A percentile compares a stretch with the other conserved stretches of the same genome.
Conservation (phyloP, 2,113 vertebrate species). For the Willisornis vidua region DNA sequence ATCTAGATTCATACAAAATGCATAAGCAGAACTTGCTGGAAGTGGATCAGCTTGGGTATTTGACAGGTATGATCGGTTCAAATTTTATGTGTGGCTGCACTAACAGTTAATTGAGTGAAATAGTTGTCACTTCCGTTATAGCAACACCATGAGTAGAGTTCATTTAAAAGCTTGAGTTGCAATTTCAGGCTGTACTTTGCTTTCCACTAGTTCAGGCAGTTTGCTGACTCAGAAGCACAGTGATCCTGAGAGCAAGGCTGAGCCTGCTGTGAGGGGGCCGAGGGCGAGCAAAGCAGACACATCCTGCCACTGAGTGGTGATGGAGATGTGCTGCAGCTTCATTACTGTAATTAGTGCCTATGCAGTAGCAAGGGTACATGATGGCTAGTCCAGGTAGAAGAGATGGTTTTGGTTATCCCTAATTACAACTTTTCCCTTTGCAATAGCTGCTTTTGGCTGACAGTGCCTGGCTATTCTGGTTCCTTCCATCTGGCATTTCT, state of each 20-base stretch:
- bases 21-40: neutral
- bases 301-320: constrained; percentile 33
- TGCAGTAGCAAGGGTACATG: too few relatives aligned
- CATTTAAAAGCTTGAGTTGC: neutral
- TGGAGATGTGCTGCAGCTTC: neutral
- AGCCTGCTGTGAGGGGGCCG: rapidly evolving
- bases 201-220: neutral
- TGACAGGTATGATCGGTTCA: neutral
- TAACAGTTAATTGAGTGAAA: neutral
- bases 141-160: rapidly evolving
- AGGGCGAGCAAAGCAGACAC: neutral
- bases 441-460: neutral
- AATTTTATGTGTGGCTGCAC: neutral
- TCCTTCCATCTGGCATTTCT: neutral
- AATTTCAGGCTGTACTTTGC: neutral
- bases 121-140: neutral
- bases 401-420: neutral
- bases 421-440: neutral
- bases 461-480: neutral
- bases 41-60: neutral
- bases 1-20: neutral
- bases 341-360: neutral
- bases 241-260: neutral
- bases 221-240: neutral
- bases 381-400: neutral